Conservation (phyloP, 1,140 invertebrate species). For the Drosophila sproati region DNA sequence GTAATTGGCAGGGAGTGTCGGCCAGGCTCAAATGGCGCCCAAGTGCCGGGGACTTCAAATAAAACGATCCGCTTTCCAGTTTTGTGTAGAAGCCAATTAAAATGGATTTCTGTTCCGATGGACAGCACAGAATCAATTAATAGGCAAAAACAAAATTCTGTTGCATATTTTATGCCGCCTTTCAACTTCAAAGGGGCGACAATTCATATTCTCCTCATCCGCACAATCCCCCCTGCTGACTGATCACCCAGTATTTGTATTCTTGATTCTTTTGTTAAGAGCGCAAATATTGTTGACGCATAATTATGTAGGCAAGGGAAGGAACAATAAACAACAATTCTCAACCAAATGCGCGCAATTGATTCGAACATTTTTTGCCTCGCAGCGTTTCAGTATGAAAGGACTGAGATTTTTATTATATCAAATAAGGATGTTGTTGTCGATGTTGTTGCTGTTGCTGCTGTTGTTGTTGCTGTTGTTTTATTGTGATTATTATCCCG, state of each 20-base stretch:
- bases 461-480: conserved; percentile 19
- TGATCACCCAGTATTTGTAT: neutral
- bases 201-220: conserved; percentile 2
- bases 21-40: conserved; percentile 7
- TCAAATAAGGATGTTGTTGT: neutral
- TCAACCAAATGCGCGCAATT: neutral
- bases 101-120: conserved; percentile 43
- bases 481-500: conserved; percentile 55
- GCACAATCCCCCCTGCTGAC: neutral
- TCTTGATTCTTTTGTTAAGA: conserved; percentile 26
- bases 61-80: conserved; percentile 42
- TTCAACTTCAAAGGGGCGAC: conserved; percentile 35
- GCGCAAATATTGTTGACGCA: conserved; percentile 45
- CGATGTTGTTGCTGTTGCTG: neutral
- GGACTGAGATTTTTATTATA: conserved; percentile 44
- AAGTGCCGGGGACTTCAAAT: conserved; percentile 17
- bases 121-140: conserved; percentile 40
- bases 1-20: conserved; percentile 34
- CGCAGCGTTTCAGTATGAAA: conserved; percentile 23
- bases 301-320: conserved; percentile 40
- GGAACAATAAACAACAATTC: conserved; percentile 23
- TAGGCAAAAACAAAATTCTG: conserved; percentile 38
- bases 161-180: conserved; percentile 51
- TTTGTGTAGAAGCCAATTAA: conserved; percentile 53
- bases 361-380: conserved; percentile 36